Evolutionary conservation across 2,888 invertebrate species (phyloP).

Genomic region (Apamea monoglypha): DNA sequence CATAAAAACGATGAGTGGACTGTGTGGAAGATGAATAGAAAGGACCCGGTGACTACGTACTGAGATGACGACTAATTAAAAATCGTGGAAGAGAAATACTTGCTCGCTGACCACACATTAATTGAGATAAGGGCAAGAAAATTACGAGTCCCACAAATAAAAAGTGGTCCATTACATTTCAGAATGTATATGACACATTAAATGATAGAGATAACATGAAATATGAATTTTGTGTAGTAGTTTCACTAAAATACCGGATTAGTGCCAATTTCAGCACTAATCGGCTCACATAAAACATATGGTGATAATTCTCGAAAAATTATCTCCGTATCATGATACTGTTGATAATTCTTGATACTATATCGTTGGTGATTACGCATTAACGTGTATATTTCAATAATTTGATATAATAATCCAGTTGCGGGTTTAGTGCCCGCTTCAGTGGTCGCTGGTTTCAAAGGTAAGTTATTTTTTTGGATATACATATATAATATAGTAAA

Average conservation of each 20-base stretch:
- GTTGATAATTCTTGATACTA: conserved; percentile 70
- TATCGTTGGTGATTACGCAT: conserved; percentile 72
- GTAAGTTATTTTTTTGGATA: conserved; percentile 63
- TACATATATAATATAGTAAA: not conserved
- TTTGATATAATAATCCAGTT: conserved; percentile 80
- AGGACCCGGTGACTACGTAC: not conserved
- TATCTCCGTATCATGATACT: conserved; percentile 56
- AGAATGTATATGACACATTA: not conserved
- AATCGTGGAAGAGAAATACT: not conserved
- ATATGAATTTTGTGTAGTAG: conserved; percentile 12
- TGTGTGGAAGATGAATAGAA: not conserved
- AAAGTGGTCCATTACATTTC: not conserved
- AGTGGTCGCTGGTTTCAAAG: conserved; percentile 69
- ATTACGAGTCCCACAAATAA: no score
- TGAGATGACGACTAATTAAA: no score
- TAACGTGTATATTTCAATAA: conserved; percentile 79
- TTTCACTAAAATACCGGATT: conserved; percentile 22
- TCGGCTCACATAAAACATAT: conserved; percentile 49
- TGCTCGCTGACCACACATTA: not conserved
- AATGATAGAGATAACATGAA: not conserved
- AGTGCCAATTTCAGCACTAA: no score
- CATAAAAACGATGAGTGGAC: not conserved
- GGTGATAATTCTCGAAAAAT: conserved; percentile 53
- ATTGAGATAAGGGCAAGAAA: not conserved
- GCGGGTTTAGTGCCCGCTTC: conserved; percentile 67